Evolutionary conservation across 2,888 invertebrate genomes (phyloP).

Genomic region (Lasioglossum leucozonium): DNA sequence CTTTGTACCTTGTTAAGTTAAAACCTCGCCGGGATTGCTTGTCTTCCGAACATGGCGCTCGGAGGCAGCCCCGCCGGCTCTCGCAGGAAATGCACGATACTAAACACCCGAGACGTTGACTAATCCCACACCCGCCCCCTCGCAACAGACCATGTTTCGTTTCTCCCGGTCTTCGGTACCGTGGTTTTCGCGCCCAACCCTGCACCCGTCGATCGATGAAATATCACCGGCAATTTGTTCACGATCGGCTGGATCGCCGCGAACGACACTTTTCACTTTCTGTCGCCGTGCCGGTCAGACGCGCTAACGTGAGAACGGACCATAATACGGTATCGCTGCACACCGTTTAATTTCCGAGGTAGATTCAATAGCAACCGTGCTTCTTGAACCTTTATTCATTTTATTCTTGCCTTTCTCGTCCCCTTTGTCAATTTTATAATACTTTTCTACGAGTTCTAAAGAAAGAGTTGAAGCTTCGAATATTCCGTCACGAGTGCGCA

Average conservation of each 20-base stretch:
- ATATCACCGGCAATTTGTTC: conserved; percentile 42
- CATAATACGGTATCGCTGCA: background rate
- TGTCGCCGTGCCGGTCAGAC: background rate
- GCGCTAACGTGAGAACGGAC: background rate
- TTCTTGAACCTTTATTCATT: background rate
- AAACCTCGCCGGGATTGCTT: conserved; percentile 61
- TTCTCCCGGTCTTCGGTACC: conserved; percentile 45
- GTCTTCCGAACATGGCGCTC: conserved; percentile 63
- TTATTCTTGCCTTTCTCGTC: background rate
- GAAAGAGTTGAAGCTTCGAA: background rate
- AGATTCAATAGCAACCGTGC: background rate
- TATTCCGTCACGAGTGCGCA: background rate
- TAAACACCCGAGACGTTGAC: conserved; percentile 58
- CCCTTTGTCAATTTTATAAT: too few relatives aligned
- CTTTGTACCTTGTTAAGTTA: conserved; percentile 72
- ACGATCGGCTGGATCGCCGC: conserved; percentile 7
- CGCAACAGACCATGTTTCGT: conserved; percentile 39
- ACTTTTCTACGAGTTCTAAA: too few relatives aligned
- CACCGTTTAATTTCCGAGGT: background rate
- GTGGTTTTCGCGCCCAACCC: conserved; percentile 46
- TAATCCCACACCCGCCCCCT: conserved; percentile 37
- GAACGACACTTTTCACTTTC: background rate
- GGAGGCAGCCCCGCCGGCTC: conserved; percentile 34
- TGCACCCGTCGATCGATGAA: conserved; percentile 38
- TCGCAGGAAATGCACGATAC: conserved; percentile 60